These are phyloP conservation scores for Chelonoidis abingdonii DNA, from an alignment of 2,113 vertebrate genomes.

Conservation along the genomic window DNA sequence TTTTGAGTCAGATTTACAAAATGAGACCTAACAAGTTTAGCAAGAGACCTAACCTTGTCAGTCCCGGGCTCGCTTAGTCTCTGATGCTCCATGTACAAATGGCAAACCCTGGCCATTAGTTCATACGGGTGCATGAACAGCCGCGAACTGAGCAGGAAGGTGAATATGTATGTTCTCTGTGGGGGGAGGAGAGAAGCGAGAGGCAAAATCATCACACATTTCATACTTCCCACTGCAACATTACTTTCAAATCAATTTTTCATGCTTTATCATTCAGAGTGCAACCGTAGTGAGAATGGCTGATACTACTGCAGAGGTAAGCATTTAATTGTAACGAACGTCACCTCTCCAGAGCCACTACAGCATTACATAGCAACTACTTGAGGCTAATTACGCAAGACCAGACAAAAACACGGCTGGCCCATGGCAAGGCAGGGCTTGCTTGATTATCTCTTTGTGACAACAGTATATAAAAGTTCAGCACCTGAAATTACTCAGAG, in stretches of 20 bases:
- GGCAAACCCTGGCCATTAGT: slow-evolving; percentile 92
- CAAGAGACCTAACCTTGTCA: slow-evolving; percentile 85
- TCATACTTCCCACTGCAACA: background rate
- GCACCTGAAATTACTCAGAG: slow-evolving; percentile 20
- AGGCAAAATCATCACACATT: background rate
- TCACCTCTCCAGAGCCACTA: background rate
- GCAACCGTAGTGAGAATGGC: background rate
- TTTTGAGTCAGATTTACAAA: background rate
- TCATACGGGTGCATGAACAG: slow-evolving; percentile 92
- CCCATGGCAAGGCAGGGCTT: background rate
- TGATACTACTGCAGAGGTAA: background rate
- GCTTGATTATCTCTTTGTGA: background rate
- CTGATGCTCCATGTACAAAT: slow-evolving; percentile 89
- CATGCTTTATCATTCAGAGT: background rate
- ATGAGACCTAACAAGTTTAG: background rate
- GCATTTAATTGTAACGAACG: slow-evolving; percentile 8
- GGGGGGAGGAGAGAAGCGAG: slow-evolving; percentile 5
- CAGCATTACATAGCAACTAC: background rate
- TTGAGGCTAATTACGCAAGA: background rate
- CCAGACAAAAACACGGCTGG: background rate
- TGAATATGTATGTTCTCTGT: slow-evolving; percentile 96
- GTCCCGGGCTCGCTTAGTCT: slow-evolving; percentile 82
- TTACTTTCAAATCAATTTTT: background rate
- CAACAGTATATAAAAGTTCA: background rate
- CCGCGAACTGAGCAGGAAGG: slow-evolving; percentile 94